A percentile compares a stretch with the other conserved stretches of the same genome.
phyloP scores from a whole-genome alignment of 2,113 vertebrate genomes.

The Ictalurus furcatus region DNA sequence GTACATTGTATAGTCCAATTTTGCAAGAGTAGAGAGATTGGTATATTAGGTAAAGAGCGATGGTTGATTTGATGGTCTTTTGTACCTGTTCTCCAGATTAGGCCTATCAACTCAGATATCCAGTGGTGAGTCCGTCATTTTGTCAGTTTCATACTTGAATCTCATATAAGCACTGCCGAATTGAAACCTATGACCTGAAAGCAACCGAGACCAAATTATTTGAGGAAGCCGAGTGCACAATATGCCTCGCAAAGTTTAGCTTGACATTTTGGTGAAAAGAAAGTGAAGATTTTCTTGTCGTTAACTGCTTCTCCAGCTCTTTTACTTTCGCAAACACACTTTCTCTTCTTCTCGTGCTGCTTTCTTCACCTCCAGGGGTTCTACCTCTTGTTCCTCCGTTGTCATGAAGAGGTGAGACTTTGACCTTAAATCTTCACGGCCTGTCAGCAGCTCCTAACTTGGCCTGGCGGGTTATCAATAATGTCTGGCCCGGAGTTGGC shows the following conservation, averaged over 20 bases:
- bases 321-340: neutral
- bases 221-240: neutral
- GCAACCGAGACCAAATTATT: neutral
- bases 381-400: conserved; percentile 9
- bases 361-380: conserved; percentile 29
- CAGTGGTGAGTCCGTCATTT: neutral
- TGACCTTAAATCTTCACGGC: conserved; percentile 56
- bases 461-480: conserved; percentile 58
- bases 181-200: neutral
- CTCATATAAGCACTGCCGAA: neutral
- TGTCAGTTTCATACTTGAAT: neutral
- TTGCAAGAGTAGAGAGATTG: neutral
- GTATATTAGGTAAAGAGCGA: conserved; percentile 29
- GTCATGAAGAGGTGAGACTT: conserved; percentile 50
- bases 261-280: neutral
- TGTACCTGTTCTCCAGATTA: neutral
- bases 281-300: neutral
- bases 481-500: conserved; percentile 40
- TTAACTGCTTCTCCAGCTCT: neutral
- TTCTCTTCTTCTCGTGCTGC: neutral
- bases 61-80: neutral
- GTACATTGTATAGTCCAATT: neutral
- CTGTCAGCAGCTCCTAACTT: conserved; percentile 40
- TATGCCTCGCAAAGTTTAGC: neutral
- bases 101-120: conserved; percentile 6